A percentile compares a stretch with the other conserved stretches of the same genome.
phyloP scores from a whole-genome alignment of 1,140 invertebrate genomes.

The Atta texana region DNA sequence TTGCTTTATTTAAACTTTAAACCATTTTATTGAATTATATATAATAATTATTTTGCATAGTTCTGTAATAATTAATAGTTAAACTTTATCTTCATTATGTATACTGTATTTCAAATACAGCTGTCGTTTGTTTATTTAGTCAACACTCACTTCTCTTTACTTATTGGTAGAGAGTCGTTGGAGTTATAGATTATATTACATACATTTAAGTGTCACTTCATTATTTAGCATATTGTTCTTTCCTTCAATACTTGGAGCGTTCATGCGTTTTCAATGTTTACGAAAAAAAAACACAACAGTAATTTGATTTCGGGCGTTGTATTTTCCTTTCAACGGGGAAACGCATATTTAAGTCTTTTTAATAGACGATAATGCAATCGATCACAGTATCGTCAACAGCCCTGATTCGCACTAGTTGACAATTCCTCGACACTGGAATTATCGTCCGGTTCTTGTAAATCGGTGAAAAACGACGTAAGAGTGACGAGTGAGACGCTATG shows the following conservation, averaged over 20 bases:
- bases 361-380: conserved; percentile 69
- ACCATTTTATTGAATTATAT: conserved; percentile 80
- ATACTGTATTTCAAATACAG: conserved; percentile 79
- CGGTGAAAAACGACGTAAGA: conserved; percentile 88
- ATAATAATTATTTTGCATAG: conserved; percentile 81
- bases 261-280: conserved; percentile 44
- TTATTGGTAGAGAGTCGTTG: conserved; percentile 37
- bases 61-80: conserved; percentile 80
- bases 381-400: conserved; percentile 77
- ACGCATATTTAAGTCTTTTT: conserved; percentile 70
- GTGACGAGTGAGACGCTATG: conserved; percentile 87
- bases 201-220: conserved; percentile 70
- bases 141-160: conserved; percentile 52
- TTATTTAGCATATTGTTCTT: conserved; percentile 59
- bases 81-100: conserved; percentile 81
- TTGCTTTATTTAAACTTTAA: conserved; percentile 81
- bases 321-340: conserved; percentile 68
- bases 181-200: conserved; percentile 81
- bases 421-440: conserved; percentile 81
- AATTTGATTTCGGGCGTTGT: conserved; percentile 76
- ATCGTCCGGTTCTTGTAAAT: conserved; percentile 87
- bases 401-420: conserved; percentile 68
- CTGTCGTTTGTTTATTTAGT: conserved; percentile 51
- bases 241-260: conserved; percentile 64
- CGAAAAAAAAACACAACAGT: conserved; percentile 74